Evolutionary conservation across 2,113 vertebrate species (phyloP).

Genomic region (Amphiprion percula): DNA sequence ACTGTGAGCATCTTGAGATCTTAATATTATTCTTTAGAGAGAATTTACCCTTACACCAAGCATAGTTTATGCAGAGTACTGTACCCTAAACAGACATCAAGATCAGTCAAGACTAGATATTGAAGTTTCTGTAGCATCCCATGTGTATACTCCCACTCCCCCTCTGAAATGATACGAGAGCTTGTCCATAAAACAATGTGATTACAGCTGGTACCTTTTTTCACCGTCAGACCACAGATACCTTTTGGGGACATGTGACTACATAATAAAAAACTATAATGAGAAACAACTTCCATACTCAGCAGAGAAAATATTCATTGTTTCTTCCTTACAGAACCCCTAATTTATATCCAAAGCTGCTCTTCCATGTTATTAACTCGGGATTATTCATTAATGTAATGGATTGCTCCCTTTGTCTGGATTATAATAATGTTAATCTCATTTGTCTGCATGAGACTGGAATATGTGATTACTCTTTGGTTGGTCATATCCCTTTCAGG

Average conservation of each 20-base stretch:
- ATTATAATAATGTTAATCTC: constrained; percentile 69
- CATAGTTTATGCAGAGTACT: background rate
- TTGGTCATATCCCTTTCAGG: background rate
- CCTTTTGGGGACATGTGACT: background rate
- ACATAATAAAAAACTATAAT: background rate
- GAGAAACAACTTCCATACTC: background rate
- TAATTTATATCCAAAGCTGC: constrained; percentile 38
- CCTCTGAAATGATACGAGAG: background rate
- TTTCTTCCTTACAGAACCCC: constrained; percentile 28
- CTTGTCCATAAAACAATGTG: constrained; percentile 3
- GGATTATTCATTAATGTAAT: constrained; percentile 62
- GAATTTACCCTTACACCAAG: background rate
- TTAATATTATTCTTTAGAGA: background rate
- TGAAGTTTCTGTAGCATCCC: background rate
- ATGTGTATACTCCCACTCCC: background rate
- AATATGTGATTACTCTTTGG: constrained; percentile 27
- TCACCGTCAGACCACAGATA: background rate
- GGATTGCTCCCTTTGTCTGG: constrained; percentile 63
- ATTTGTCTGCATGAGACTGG: constrained; percentile 33
- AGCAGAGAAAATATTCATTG: background rate
- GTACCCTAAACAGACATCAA: background rate
- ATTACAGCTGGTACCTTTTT: background rate
- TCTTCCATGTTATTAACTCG: constrained; percentile 39
- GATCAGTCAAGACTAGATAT: background rate
- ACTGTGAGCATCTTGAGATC: too few relatives aligned